Conservation (phyloP, 2,888 invertebrate genomes). For the Eristalis pertinax region DNA sequence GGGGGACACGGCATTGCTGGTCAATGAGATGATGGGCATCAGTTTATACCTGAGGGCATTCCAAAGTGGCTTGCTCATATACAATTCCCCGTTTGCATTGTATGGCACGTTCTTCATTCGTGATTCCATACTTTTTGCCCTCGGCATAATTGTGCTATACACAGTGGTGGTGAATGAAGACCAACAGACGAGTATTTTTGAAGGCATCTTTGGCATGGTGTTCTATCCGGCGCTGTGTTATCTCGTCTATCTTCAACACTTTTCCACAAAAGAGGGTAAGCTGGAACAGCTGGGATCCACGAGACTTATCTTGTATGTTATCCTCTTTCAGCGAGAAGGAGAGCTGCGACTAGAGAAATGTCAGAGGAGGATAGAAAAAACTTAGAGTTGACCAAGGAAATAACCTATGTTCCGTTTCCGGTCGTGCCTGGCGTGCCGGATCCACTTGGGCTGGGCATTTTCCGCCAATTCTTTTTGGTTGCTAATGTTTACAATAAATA, state of each 20-base stretch:
- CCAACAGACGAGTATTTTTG: slow-evolving; percentile 24
- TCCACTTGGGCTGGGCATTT: slow-evolving; percentile 31
- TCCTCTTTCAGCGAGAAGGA: slow-evolving; percentile 6
- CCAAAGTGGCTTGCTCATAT: slow-evolving; percentile 39
- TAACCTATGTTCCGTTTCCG: slow-evolving; percentile 12
- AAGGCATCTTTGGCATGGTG: slow-evolving; percentile 29
- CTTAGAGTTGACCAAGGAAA: slow-evolving; percentile 35
- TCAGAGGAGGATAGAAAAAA: not conserved
- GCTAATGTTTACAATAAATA: slow-evolving; percentile 41
- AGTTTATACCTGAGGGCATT: slow-evolving; percentile 39
- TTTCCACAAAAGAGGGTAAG: slow-evolving; percentile 24
- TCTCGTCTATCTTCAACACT: slow-evolving; percentile 43
- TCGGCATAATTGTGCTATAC: slow-evolving; percentile 12
- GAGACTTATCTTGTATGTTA: too few species aligned
- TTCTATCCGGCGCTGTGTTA: slow-evolving; percentile 48
- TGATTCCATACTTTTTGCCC: slow-evolving; percentile 21
- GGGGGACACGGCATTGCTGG: slow-evolving; percentile 37
- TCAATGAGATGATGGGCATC: slow-evolving; percentile 53
- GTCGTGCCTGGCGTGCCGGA: not conserved
- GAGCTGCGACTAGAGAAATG: slow-evolving; percentile 12
- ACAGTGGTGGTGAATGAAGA: not conserved
- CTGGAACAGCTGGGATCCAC: not conserved
- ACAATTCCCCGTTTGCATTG: slow-evolving; percentile 9
- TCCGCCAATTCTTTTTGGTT: slow-evolving; percentile 29
- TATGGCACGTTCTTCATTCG: slow-evolving; percentile 34